These are phyloP conservation scores for Epinephelus awoara DNA, from an alignment of 2,797 vertebrate genomes.

Conservation along the genomic window DNA sequence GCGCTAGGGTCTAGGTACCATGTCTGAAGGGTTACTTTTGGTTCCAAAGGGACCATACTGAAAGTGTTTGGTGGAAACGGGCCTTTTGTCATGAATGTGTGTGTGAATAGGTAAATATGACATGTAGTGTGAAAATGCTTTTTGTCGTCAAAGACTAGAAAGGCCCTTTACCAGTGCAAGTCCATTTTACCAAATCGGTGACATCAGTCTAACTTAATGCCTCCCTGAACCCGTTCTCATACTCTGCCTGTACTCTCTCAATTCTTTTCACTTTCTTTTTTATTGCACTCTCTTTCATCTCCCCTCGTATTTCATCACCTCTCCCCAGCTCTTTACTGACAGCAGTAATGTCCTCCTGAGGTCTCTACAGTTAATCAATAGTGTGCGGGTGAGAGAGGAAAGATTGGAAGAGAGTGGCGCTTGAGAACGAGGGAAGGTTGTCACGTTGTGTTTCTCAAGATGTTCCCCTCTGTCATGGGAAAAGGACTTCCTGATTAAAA, in stretches of 20 bases:
- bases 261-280: constrained; percentile 20
- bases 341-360: constrained; percentile 24
- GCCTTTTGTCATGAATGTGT: no score
- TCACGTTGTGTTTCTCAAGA: constrained; percentile 27
- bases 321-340: constrained; percentile 24
- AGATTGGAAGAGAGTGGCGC: constrained; percentile 17
- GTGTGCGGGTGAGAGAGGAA: constrained; percentile 26
- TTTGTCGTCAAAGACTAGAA: no score
- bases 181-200: neutral
- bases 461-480: constrained; percentile 3
- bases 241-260: neutral
- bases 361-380: constrained; percentile 60
- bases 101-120: no score
- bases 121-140: no score
- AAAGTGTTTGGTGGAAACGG: no score
- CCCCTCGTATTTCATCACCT: constrained; percentile 26
- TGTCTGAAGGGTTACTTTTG: no score
- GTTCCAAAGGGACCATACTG: no score
- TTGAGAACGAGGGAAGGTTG: constrained; percentile 6
- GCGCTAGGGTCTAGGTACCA: no score
- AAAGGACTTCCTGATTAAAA: constrained; percentile 26
- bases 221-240: constrained; percentile 5
- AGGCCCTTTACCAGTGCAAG: no score
- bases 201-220: neutral
- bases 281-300: constrained; percentile 37